Conservation (phyloP, 1,140 invertebrate genomes). For the Proctacanthus coquilletti region DNA sequence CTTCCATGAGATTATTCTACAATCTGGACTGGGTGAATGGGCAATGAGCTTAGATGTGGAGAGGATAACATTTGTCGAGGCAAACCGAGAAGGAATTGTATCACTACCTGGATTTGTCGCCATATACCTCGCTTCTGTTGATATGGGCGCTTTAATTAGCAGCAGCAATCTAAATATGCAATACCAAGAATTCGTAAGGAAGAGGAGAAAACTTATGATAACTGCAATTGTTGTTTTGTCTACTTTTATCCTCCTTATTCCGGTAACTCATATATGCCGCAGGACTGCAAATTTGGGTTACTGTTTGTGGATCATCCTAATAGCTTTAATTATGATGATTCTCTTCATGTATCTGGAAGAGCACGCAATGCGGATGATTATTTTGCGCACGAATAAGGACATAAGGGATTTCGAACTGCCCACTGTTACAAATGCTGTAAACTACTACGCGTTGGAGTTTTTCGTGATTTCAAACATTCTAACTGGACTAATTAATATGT, state of each 20-base stretch:
- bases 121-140: conserved; percentile 60
- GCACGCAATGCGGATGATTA: too few relatives aligned
- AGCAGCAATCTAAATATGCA: conserved; percentile 23
- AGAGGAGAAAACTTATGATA: conserved; percentile 26
- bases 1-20: conserved; percentile 55
- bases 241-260: conserved; percentile 31
- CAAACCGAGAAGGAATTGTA: conserved; percentile 81
- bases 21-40: conserved; percentile 47
- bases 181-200: conserved; percentile 16
- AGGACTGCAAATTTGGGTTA: conserved; percentile 64
- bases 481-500: too few relatives aligned
- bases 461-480: too few relatives aligned
- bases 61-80: conserved; percentile 47
- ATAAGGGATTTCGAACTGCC: too few relatives aligned
- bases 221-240: conserved; percentile 32
- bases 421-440: too few relatives aligned
- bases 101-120: conserved; percentile 71
- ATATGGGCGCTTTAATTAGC: conserved; percentile 45
- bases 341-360: too few relatives aligned
- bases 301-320: conserved; percentile 51
- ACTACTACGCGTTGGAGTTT: too few relatives aligned
- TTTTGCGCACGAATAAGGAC: too few relatives aligned
- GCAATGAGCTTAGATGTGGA: conserved; percentile 42
- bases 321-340: conserved; percentile 36
- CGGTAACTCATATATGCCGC: conserved; percentile 41